These are phyloP conservation scores for Sinelater perroti DNA, from an alignment of 2,888 invertebrate genomes.

Conservation along the genomic window DNA sequence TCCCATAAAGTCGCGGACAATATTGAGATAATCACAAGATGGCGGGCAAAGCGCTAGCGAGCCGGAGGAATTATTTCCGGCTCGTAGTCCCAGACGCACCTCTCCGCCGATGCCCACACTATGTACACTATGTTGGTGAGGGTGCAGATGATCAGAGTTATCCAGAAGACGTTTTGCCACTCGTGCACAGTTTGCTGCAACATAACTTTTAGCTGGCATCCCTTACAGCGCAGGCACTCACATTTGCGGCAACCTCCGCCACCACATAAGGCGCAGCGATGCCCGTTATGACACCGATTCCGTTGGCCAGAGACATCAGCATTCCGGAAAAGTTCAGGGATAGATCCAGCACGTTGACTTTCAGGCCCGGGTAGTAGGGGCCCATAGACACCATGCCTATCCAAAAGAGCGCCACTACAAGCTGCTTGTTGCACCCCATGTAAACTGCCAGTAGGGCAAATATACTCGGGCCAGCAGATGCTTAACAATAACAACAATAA, in stretches of 20 bases:
- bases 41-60: background rate
- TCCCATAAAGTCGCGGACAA: background rate
- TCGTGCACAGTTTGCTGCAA: slow-evolving; percentile 69
- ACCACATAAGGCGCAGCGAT: slow-evolving; percentile 65
- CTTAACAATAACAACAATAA: background rate
- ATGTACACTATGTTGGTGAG: slow-evolving; percentile 75
- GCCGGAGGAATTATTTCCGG: background rate
- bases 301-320: slow-evolving; percentile 69
- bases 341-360: slow-evolving; percentile 70
- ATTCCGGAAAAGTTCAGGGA: slow-evolving; percentile 70
- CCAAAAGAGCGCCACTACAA: background rate
- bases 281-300: slow-evolving; percentile 67
- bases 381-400: slow-evolving; percentile 61
- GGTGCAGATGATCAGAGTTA: slow-evolving; percentile 74
- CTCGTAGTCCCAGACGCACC: slow-evolving; percentile 74
- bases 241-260: slow-evolving; percentile 39
- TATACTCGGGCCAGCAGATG: background rate
- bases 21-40: background rate
- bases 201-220: background rate
- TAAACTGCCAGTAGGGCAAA: background rate
- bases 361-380: slow-evolving; percentile 71
- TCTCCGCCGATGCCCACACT: slow-evolving; percentile 76
- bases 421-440: background rate
- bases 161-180: slow-evolving; percentile 85
- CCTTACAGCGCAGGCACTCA: slow-evolving; percentile 4